phyloP scores from a whole-genome alignment of 2,888 invertebrate species.

The Drosophila dives region DNA sequence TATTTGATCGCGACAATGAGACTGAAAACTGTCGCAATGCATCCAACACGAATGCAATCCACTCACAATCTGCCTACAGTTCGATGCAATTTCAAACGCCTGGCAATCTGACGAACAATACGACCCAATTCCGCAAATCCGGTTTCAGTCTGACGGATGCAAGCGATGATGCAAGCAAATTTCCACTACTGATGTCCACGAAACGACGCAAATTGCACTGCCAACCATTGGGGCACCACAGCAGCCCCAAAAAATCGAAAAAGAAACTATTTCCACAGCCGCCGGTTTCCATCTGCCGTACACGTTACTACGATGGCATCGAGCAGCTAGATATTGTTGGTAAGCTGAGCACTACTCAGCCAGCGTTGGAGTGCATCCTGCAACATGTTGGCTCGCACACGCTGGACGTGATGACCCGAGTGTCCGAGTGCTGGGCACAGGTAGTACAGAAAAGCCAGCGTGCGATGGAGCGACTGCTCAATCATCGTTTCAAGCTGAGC shows the following conservation, averaged over 20 bases:
- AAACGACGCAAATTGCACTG: constrained; percentile 58
- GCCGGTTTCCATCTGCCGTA: constrained; percentile 29
- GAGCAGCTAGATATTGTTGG: constrained; percentile 65
- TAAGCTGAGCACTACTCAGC: constrained; percentile 51
- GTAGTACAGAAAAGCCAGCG: constrained; percentile 44
- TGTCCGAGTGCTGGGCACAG: constrained; percentile 57
- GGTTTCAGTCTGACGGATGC: constrained; percentile 20
- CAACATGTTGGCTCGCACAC: constrained; percentile 48
- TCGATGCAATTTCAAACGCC: constrained; percentile 60
- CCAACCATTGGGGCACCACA: constrained; percentile 42
- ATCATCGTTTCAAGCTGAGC: constrained; percentile 63
- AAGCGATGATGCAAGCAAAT: constrained; percentile 29
- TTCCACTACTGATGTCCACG: constrained; percentile 36
- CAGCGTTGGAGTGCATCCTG: constrained; percentile 64
- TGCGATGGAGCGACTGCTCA: constrained; percentile 53
- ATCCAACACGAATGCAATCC: constrained; percentile 36
- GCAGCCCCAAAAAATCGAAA: constrained; percentile 72
- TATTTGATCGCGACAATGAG: constrained; percentile 55
- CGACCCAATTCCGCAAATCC: constrained; percentile 31
- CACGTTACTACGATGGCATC: constrained; percentile 60
- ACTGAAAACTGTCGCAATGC: constrained; percentile 68
- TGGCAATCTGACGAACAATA: constrained; percentile 7
- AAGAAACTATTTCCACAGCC: constrained; percentile 62
- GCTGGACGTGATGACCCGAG: constrained; percentile 66
- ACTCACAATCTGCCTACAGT: constrained; percentile 19